phyloP scores from a whole-genome alignment of 1,140 invertebrate genomes.

The Callitettix versicolor region DNA sequence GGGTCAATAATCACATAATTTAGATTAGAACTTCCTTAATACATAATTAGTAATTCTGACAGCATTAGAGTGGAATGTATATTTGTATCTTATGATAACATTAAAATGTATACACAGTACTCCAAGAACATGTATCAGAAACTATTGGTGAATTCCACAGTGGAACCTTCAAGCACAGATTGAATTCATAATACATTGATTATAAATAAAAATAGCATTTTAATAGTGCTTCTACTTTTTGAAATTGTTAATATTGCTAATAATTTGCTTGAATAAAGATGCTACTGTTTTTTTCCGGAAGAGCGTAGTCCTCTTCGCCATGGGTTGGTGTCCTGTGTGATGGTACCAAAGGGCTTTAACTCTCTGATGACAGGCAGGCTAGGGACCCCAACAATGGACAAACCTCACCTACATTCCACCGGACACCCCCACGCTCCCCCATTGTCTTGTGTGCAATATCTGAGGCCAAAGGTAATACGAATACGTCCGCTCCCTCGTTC shows the following conservation, averaged over 20 bases:
- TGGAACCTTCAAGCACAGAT: conserved; percentile 1
- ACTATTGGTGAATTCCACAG: background rate
- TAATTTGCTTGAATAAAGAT: conserved; percentile 29
- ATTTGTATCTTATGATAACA: no score
- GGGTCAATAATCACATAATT: no score
- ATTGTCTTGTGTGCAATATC: conserved; percentile 3
- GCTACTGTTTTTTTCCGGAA: conserved; percentile 42
- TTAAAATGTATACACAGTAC: no score
- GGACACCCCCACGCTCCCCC: background rate
- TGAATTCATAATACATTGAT: no score
- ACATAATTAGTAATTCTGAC: no score
- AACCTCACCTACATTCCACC: background rate
- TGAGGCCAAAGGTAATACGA: conserved; percentile 12
- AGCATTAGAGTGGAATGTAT: no score
- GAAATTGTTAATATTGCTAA: conserved; percentile 2
- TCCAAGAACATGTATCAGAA: no score
- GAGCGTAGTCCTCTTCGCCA: conserved; percentile 42
- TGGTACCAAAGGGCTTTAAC: conserved; percentile 10
- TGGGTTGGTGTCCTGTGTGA: conserved; percentile 30
- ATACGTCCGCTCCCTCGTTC: conserved; percentile 9
- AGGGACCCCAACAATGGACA: background rate
- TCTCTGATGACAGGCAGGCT: conserved; percentile 25
- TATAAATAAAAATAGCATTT: background rate
- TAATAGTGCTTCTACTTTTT: conserved; percentile 9
- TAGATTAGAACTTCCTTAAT: no score